These are phyloP conservation scores for Eupeodes latifasciatus DNA, from an alignment of 2,888 invertebrate species.

Conservation along the genomic window DNA sequence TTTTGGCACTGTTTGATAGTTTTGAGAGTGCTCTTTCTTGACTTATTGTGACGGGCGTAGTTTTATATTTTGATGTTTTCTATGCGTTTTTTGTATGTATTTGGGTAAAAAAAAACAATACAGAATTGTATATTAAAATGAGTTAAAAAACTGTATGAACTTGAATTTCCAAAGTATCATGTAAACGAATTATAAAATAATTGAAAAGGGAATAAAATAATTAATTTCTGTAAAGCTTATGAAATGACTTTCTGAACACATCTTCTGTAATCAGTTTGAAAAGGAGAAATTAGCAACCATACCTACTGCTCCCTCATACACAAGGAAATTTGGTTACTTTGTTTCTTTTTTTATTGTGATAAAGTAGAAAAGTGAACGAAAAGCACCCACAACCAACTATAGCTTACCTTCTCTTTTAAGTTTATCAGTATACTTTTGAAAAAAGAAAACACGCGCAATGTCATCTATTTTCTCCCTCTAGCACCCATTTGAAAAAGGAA, in stretches of 20 bases:
- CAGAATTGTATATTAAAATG: too few relatives aligned
- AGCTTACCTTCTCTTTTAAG: slow-evolving; percentile 27
- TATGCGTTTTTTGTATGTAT: too few relatives aligned
- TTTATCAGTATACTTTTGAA: slow-evolving; percentile 47
- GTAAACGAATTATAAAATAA: too few relatives aligned
- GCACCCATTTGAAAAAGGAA: slow-evolving; percentile 9
- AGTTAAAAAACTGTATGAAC: too few relatives aligned
- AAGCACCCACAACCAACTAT: not conserved
- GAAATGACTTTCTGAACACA: not conserved
- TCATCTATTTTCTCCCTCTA: slow-evolving; percentile 25
- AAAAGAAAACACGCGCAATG: slow-evolving; percentile 49
- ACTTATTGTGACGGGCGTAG: too few relatives aligned
- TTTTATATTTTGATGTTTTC: too few relatives aligned
- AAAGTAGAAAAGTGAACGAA: not conserved
- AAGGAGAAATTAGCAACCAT: not conserved
- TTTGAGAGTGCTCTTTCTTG: too few relatives aligned
- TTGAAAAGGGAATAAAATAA: too few relatives aligned
- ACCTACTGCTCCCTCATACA: not conserved
- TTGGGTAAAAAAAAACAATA: too few relatives aligned
- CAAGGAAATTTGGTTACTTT: not conserved
- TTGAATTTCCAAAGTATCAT: too few relatives aligned
- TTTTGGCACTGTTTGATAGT: too few relatives aligned
- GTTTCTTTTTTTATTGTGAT: not conserved
- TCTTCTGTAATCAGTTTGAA: not conserved
- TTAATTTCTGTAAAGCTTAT: too few relatives aligned